Conservation (phyloP, 2,113 vertebrate genomes). For the Candoia aspera region DNA sequence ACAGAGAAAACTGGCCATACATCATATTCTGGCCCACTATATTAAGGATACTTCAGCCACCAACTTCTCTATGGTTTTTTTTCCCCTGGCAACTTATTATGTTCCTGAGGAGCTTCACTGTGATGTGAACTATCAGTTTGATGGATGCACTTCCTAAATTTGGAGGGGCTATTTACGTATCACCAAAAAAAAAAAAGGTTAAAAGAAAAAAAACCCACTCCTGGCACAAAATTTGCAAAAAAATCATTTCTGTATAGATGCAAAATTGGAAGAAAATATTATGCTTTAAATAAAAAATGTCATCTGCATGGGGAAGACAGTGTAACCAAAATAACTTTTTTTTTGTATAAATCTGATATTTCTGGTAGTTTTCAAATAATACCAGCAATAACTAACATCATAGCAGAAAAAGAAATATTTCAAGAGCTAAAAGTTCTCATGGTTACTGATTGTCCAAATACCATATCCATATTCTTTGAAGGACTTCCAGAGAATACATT, state of each 20-base stretch:
- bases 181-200: background rate
- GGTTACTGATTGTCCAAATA: slow-evolving; percentile 50
- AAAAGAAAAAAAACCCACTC: background rate
- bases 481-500: slow-evolving; percentile 94
- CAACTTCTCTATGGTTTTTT: background rate
- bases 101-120: background rate
- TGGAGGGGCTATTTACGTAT: background rate
- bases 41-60: background rate
- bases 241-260: background rate
- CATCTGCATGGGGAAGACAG: background rate
- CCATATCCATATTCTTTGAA: slow-evolving; percentile 61
- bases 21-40: background rate
- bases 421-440: slow-evolving; percentile 10
- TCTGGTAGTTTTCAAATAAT: slow-evolving; percentile 27
- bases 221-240: background rate
- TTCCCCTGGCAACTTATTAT: background rate
- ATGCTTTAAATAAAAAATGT: background rate
- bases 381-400: background rate
- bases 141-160: background rate
- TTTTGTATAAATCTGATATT: slow-evolving; percentile 11
- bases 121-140: background rate
- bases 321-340: background rate
- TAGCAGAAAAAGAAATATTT: background rate
- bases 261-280: background rate
- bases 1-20: background rate